These are phyloP conservation scores for Macaria liturata DNA, from an alignment of 2,888 invertebrate genomes.

Conservation along the genomic window DNA sequence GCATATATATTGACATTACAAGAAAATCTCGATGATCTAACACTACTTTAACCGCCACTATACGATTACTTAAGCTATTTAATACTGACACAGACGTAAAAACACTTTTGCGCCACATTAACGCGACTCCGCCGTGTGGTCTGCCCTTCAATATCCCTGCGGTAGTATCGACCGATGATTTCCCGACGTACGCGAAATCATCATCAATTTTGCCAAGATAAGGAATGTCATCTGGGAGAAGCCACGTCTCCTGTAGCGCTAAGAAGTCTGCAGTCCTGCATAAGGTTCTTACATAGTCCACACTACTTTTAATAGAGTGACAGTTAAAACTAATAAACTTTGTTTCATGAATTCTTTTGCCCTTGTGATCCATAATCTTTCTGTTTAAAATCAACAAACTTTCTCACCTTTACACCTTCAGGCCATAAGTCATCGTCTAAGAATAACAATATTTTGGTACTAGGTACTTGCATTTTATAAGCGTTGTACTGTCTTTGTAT, in stretches of 20 bases:
- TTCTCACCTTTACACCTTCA: constrained; percentile 29
- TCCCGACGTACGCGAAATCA: constrained; percentile 5
- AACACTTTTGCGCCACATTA: constrained; percentile 13
- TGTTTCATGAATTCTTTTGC: neutral
- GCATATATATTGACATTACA: constrained; percentile 15
- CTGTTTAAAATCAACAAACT: constrained; percentile 28
- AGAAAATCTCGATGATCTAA: constrained; percentile 6
- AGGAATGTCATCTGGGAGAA: constrained; percentile 34
- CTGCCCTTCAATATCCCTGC: constrained; percentile 16
- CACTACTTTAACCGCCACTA: constrained; percentile 6
- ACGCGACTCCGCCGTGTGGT: constrained; percentile 6
- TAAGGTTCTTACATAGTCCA: constrained; percentile 27
- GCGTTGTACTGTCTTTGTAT: constrained; percentile 21
- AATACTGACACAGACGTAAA: constrained; percentile 5
- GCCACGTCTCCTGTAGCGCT: constrained; percentile 38
- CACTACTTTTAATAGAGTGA: constrained; percentile 31
- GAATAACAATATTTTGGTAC: constrained; percentile 27
- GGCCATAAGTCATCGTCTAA: constrained; percentile 35
- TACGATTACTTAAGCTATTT: constrained; percentile 1
- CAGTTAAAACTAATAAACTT: constrained; percentile 37
- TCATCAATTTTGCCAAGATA: constrained; percentile 25
- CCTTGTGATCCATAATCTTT: neutral
- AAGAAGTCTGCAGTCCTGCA: constrained; percentile 28
- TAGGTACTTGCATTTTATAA: constrained; percentile 34
- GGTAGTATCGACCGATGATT: constrained; percentile 4